A percentile compares a stretch with the other conserved stretches of the same genome.
Evolutionary conservation across 2,888 invertebrate species (phyloP).

Genomic region (Drosophila rellima): DNA sequence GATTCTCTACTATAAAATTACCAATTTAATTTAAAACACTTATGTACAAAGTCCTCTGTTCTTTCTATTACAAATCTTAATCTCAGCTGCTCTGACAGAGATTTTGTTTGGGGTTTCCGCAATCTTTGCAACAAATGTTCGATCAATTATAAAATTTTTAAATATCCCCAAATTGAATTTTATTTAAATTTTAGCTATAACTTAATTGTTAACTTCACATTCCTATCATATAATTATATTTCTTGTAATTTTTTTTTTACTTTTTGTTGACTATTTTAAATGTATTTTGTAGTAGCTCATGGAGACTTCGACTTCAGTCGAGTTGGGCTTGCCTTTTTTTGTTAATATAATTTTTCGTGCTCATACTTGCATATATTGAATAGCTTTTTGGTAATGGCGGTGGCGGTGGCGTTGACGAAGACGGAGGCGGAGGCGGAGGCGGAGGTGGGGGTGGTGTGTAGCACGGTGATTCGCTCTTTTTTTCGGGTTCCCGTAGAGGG

Average conservation of each 20-base stretch:
- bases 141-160: no score
- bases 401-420: constrained; percentile 1
- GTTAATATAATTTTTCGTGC: constrained; percentile 69
- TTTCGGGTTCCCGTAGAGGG: constrained; percentile 6
- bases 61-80: no score
- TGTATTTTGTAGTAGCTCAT: constrained; percentile 35
- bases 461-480: constrained; percentile 22
- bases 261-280: background rate
- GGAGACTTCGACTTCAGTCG: constrained; percentile 30
- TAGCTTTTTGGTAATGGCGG: constrained; percentile 69
- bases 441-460: background rate
- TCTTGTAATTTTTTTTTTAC: no score
- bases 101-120: no score
- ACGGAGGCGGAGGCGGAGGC: background rate
- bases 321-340: constrained; percentile 38
- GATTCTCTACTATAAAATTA: no score
- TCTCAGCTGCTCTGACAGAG: no score
- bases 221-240: no score
- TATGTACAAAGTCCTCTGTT: no score
- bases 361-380: constrained; percentile 65
- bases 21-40: no score
- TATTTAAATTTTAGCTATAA: background rate
- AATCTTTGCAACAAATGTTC: no score
- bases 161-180: no score
- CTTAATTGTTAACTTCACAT: no score